A percentile compares a stretch with the other conserved stretches of the same genome.
phyloP scores from a whole-genome alignment of 2,797 vertebrate genomes.

The Orestias chungarensis region DNA sequence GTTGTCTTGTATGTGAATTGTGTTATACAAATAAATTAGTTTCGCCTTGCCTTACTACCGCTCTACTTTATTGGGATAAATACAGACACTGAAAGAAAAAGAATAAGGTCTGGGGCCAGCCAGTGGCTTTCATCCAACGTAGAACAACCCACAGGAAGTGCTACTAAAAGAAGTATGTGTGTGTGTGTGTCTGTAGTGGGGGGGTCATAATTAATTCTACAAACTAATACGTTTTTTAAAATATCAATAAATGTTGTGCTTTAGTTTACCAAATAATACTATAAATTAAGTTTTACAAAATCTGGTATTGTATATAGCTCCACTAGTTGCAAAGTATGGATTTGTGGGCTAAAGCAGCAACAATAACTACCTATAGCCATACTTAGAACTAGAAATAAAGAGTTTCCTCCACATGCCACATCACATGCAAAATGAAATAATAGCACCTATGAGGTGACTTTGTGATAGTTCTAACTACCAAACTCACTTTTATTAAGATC shows the following conservation, averaged over 20 bases:
- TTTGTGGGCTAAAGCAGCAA: constrained; percentile 29
- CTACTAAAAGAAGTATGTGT: not conserved
- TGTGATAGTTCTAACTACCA: constrained; percentile 23
- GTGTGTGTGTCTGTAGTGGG: not conserved
- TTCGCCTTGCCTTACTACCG: no score
- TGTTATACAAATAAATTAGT: no score
- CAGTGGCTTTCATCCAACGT: not conserved
- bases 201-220: not conserved
- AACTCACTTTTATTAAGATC: constrained; percentile 27
- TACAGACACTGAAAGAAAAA: not conserved
- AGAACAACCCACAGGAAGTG: not conserved
- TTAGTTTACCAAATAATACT: constrained; percentile 3
- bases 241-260: not conserved
- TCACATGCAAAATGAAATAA: constrained; percentile 27
- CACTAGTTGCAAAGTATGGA: not conserved
- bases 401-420: constrained; percentile 56
- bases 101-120: not conserved
- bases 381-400: no score
- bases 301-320: not conserved
- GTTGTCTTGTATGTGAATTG: no score
- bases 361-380: constrained; percentile 27
- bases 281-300: not conserved
- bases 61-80: not conserved
- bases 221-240: not conserved
- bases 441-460: constrained; percentile 15